A percentile compares a stretch with the other conserved stretches of the same genome.
Evolutionary conservation across 2,113 vertebrate genomes (phyloP).

Genomic region (Garra rufa): DNA sequence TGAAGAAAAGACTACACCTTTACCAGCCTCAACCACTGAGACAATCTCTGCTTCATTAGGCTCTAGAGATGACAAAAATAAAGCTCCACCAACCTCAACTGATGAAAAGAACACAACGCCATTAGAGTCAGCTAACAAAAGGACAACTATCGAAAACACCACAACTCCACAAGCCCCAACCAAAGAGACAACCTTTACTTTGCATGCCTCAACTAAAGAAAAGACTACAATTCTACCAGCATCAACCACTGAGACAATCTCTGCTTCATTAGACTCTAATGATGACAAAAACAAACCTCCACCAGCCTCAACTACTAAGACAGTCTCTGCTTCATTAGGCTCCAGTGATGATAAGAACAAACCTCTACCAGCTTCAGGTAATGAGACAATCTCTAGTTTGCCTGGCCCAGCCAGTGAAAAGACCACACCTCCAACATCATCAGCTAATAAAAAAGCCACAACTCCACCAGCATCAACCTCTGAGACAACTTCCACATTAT

Average conservation of each 20-base stretch:
- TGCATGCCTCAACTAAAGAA: no score
- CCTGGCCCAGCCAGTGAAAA: background rate
- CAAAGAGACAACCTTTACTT: no score
- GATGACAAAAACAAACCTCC: background rate
- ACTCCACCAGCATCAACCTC: background rate
- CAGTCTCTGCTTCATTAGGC: background rate
- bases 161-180: no score
- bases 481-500: background rate
- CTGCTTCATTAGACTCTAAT: background rate
- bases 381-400: no score
- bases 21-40: background rate
- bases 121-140: background rate
- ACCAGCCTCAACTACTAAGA: background rate
- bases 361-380: no score
- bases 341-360: no score
- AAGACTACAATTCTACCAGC: background rate
- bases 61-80: background rate
- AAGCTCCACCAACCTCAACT: background rate
- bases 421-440: background rate
- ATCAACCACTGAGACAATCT: slow-evolving; percentile 31
- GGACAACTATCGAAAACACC: no score
- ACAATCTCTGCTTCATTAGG: background rate
- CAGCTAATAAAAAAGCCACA: background rate
- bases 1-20: background rate
- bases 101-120: background rate